These are phyloP conservation scores for Rhizoglyphus robini DNA, from an alignment of 1,140 invertebrate genomes.

Conservation along the genomic window DNA sequence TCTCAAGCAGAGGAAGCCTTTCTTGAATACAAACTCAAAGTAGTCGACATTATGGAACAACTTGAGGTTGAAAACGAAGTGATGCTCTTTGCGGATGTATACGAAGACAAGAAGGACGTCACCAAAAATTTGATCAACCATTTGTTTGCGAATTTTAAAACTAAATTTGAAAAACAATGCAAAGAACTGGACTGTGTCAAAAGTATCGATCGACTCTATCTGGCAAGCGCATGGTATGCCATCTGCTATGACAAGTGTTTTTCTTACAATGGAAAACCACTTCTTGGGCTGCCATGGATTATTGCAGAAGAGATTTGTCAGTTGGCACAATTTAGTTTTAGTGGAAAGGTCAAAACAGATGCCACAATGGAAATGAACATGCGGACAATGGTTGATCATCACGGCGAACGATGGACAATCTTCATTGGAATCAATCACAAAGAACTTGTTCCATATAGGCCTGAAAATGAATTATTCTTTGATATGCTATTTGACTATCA, in stretches of 20 bases:
- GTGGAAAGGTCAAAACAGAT: background rate
- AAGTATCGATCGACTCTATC: background rate
- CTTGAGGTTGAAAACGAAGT: conserved; percentile 12
- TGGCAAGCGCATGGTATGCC: background rate
- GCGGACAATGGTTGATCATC: background rate
- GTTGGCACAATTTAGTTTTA: background rate
- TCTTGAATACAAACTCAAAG: conserved; percentile 11
- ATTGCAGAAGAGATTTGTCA: background rate
- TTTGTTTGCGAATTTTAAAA: background rate
- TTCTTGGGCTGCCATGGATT: background rate
- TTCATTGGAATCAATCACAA: background rate
- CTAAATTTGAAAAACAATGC: background rate
- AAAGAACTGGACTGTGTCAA: background rate
- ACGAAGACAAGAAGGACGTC: background rate
- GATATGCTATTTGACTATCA: background rate
- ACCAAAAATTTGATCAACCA: background rate
- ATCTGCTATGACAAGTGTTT: conserved; percentile 8
- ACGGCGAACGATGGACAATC: background rate
- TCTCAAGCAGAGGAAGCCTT: conserved; percentile 18
- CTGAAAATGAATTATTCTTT: background rate
- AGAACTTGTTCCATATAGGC: background rate
- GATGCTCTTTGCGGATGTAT: background rate
- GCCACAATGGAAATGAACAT: background rate
- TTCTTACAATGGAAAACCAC: background rate
- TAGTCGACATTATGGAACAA: conserved; percentile 17